These are phyloP conservation scores for Saturnia pavonia DNA, from an alignment of 2,888 invertebrate species.

Conservation along the genomic window DNA sequence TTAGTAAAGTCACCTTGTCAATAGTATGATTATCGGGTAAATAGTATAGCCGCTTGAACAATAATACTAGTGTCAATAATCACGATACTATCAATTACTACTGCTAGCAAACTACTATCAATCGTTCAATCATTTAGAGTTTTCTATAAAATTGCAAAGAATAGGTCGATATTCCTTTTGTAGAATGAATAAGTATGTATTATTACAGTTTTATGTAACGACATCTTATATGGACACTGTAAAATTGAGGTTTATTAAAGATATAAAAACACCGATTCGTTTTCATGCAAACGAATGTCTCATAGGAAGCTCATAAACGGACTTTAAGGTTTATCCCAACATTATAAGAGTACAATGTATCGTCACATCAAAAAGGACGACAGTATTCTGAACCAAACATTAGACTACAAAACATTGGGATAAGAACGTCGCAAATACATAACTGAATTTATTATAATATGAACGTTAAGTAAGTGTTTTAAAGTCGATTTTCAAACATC, in stretches of 20 bases:
- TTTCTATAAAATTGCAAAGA: neutral
- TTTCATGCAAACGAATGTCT: constrained; percentile 62
- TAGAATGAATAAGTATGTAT: no score
- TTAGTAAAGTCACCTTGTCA: no score
- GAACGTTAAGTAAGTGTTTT: constrained; percentile 21
- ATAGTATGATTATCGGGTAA: no score
- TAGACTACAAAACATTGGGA: constrained; percentile 50
- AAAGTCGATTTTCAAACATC: constrained; percentile 33
- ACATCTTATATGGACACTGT: constrained; percentile 41
- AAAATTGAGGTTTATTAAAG: constrained; percentile 52
- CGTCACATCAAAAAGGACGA: constrained; percentile 68
- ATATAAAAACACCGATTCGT: constrained; percentile 72
- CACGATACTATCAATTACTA: no score
- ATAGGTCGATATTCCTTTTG: neutral
- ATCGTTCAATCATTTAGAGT: no score
- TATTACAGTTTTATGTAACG: constrained; percentile 30
- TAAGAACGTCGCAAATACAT: constrained; percentile 37
- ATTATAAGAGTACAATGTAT: constrained; percentile 70
- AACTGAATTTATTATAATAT: neutral
- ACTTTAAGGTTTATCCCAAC: constrained; percentile 69
- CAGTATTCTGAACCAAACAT: constrained; percentile 67
- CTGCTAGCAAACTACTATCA: no score
- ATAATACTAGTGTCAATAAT: no score
- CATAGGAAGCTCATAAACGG: constrained; percentile 66
- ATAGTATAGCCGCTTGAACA: no score